Evolutionary conservation across 2,888 invertebrate genomes (phyloP).

Genomic region (Trissolcus japonicus): DNA sequence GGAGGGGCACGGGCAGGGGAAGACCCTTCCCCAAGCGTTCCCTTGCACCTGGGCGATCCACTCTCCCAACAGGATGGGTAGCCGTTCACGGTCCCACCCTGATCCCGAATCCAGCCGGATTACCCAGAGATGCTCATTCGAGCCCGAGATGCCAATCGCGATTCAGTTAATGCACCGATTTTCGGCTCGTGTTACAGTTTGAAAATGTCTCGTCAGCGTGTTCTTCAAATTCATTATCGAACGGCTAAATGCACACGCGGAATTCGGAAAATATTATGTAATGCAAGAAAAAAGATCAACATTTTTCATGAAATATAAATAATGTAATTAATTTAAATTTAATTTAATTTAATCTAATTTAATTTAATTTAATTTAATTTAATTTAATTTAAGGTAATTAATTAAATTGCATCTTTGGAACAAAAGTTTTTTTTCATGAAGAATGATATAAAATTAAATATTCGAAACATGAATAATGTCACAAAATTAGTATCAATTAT

Average conservation of each 20-base stretch:
- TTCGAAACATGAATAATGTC: too few relatives aligned
- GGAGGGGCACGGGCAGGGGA: constrained; percentile 20
- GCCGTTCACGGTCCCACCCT: constrained; percentile 62
- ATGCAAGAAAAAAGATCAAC: too few relatives aligned
- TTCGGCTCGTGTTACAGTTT: constrained; percentile 14
- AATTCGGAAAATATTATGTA: too few relatives aligned
- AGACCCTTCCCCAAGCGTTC: constrained; percentile 40
- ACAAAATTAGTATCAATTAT: too few relatives aligned
- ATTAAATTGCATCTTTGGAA: too few relatives aligned
- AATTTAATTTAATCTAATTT: too few relatives aligned
- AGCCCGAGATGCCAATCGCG: constrained; percentile 17
- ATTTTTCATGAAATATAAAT: too few relatives aligned
- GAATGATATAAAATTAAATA: too few relatives aligned
- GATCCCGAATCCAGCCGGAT: constrained; percentile 62
- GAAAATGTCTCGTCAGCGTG: constrained; percentile 2
- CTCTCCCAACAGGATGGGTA: constrained; percentile 54
- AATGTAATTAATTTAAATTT: too few relatives aligned
- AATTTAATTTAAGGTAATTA: too few relatives aligned
- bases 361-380: too few relatives aligned
- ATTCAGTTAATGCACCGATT: constrained; percentile 15
- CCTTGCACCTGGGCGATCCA: constrained; percentile 67
- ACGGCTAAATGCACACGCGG: background rate
- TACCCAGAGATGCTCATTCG: constrained; percentile 57
- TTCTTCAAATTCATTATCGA: background rate
- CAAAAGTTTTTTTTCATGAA: too few relatives aligned